phyloP scores from a whole-genome alignment of 37 sponge, comb jelly and placozoan species.

The Ianthella basta region DNA sequence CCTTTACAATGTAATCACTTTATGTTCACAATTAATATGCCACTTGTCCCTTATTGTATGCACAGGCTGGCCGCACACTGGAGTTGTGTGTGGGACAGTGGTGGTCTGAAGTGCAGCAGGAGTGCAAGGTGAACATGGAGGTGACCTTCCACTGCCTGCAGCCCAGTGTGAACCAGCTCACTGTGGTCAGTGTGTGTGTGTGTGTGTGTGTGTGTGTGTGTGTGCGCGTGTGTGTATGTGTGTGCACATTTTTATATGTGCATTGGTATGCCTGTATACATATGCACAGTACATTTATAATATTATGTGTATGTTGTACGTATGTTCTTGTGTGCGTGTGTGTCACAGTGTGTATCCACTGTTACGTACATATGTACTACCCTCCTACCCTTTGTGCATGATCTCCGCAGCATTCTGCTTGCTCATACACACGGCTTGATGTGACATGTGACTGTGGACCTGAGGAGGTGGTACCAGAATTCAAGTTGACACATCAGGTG shows the following conservation, averaged over 20 bases:
- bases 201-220: background rate
- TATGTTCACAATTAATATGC: too few species aligned
- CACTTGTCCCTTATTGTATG: too few species aligned
- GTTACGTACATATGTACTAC: background rate
- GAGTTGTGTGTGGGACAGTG: conserved; percentile 80
- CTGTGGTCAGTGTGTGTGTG: conserved; percentile 52
- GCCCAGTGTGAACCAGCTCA: conserved; percentile 38
- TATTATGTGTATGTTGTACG: too few species aligned
- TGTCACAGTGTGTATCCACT: background rate
- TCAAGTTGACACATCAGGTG: conserved; percentile 69
- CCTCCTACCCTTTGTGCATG: background rate
- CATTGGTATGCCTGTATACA: too few species aligned
- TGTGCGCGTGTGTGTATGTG: too few species aligned
- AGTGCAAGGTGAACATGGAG: conserved; percentile 33
- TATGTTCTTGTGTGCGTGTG: background rate
- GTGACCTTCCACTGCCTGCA: conserved; percentile 70
- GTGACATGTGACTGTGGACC: conserved; percentile 29
- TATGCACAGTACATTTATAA: too few species aligned
- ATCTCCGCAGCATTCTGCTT: conserved; percentile 38
- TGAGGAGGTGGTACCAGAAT: conserved; percentile 74
- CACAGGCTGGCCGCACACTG: conserved; percentile 74
- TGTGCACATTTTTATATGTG: too few species aligned
- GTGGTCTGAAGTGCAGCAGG: conserved; percentile 66
- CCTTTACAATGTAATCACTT: too few species aligned
- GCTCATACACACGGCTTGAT: conserved; percentile 53